phyloP scores from a whole-genome alignment of 1,140 invertebrate genomes.

The Magallana gigas region DNA sequence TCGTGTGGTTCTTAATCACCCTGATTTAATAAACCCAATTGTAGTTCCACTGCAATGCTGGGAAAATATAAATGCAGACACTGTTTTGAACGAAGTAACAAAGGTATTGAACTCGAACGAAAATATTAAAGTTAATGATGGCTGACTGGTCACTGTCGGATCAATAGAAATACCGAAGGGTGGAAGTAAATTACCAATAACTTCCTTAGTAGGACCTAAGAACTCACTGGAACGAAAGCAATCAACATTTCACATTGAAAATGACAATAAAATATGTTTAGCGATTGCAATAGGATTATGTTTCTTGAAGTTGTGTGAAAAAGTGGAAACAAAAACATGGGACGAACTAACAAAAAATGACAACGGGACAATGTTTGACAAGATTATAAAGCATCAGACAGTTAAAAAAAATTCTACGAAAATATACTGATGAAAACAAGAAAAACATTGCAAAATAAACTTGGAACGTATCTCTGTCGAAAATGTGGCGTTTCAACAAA shows the following conservation, averaged over 20 bases:
- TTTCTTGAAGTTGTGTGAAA: conserved; percentile 44
- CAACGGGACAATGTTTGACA: background rate
- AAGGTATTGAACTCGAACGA: conserved; percentile 46
- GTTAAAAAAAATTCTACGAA: conserved; percentile 34
- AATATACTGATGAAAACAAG: conserved; percentile 10
- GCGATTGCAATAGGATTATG: conserved; percentile 31
- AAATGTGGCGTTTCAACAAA: background rate
- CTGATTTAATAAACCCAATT: conserved; percentile 39
- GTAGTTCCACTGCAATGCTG: conserved; percentile 45
- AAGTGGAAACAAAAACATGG: conserved; percentile 20
- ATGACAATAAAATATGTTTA: conserved; percentile 35
- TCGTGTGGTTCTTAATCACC: conserved; percentile 38
- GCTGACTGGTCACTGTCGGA: conserved; percentile 32
- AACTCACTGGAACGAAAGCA: conserved; percentile 36
- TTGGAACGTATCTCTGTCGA: background rate
- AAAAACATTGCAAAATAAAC: background rate
- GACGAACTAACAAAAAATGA: conserved; percentile 29
- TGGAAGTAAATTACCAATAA: conserved; percentile 1
- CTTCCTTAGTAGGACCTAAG: background rate
- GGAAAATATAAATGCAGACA: conserved; percentile 41
- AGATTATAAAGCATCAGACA: conserved; percentile 13
- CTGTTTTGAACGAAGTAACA: conserved; percentile 25
- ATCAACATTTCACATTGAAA: conserved; percentile 31
- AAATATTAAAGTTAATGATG: conserved; percentile 34
- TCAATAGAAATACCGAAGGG: conserved; percentile 23